A percentile compares a stretch with the other conserved stretches of the same genome.
Evolutionary conservation across 2,888 invertebrate genomes (phyloP).

Genomic region (Micoletzkya japonica): DNA sequence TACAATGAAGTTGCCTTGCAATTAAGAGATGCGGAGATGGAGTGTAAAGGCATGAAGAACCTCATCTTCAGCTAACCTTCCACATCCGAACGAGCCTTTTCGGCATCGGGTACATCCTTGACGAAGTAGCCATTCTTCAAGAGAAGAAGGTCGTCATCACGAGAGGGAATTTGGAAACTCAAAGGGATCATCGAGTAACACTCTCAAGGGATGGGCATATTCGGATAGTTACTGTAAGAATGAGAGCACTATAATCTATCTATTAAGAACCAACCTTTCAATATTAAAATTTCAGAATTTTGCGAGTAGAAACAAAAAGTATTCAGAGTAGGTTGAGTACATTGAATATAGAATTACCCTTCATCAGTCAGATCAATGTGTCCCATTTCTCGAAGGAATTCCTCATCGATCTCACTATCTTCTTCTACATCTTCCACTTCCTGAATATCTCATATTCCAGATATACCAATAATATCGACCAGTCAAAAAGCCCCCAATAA

Average conservation of each 20-base stretch:
- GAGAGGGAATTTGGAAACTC: constrained; percentile 32
- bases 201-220: too few species aligned
- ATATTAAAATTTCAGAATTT: too few species aligned
- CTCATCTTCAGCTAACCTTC: not conserved
- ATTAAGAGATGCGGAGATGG: not conserved
- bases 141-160: constrained; percentile 34
- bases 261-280: too few species aligned
- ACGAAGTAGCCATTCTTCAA: constrained; percentile 28
- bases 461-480: not conserved
- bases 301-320: too few species aligned
- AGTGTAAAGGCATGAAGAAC: not conserved
- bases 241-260: too few species aligned
- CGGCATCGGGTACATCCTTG: not conserved
- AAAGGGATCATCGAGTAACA: not conserved
- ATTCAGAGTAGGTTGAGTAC: too few species aligned
- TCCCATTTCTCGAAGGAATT: too few species aligned
- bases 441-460: not conserved
- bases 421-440: not conserved
- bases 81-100: not conserved
- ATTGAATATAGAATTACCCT: not conserved
- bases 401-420: not conserved
- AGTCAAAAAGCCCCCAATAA: not conserved
- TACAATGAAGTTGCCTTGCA: not conserved
- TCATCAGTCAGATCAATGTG: not conserved
- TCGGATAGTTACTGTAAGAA: too few species aligned